Conservation (phyloP, 2,888 invertebrate genomes). For the Lagria hirta region DNA sequence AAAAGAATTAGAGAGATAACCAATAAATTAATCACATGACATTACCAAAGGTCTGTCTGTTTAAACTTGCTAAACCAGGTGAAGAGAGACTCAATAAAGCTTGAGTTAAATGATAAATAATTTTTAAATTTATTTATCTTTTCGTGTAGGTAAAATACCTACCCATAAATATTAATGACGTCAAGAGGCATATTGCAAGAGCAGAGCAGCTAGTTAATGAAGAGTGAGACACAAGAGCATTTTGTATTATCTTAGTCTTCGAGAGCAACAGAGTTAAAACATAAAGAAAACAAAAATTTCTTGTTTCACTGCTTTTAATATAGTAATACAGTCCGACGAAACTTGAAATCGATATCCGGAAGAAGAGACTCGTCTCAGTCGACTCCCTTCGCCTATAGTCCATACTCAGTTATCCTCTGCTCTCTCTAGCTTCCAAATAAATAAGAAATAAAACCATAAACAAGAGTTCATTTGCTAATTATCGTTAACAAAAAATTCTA, state of each 20-base stretch:
- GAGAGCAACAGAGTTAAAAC: slow-evolving; percentile 34
- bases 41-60: too few relatives aligned
- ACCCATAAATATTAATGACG: slow-evolving; percentile 6
- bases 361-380: slow-evolving; percentile 17
- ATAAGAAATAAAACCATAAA: too few relatives aligned
- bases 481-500: too few relatives aligned
- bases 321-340: slow-evolving; percentile 27
- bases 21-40: too few relatives aligned
- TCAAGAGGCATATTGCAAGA: slow-evolving; percentile 19
- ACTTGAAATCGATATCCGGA: slow-evolving; percentile 31
- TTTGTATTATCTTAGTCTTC: slow-evolving; percentile 30
- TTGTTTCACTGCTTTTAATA: slow-evolving; percentile 35
- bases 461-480: too few relatives aligned
- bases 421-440: too few relatives aligned
- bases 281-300: slow-evolving; percentile 34
- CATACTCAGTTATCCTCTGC: not conserved
- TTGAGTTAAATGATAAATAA: too few relatives aligned
- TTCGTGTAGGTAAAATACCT: not conserved
- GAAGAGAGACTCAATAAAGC: too few relatives aligned
- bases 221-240: slow-evolving; percentile 24
- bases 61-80: too few relatives aligned
- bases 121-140: too few relatives aligned
- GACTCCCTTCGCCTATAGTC: not conserved
- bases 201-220: slow-evolving; percentile 32
- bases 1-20: too few relatives aligned